Percentiles rank a stretch among this genome's conserved stretches.
Conservation (phyloP, 2,888 invertebrate species). For the Torymus aiolomorphi region DNA sequence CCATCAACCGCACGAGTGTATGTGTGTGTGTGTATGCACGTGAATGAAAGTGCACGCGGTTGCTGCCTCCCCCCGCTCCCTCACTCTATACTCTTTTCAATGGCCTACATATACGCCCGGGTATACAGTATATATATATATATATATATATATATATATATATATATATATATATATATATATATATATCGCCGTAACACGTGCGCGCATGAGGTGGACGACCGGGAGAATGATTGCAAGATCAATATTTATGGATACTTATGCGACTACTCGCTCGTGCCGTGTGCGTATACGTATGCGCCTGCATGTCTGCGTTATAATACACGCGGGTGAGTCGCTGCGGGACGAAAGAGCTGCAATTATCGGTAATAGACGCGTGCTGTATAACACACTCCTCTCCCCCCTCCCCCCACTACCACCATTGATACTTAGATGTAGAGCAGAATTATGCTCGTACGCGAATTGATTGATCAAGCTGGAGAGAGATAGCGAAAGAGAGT, state of each 20-base stretch:
- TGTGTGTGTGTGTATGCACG: background rate
- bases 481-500: too few species aligned
- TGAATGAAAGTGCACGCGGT: conserved; percentile 18
- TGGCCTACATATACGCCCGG: conserved; percentile 34
- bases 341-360: conserved; percentile 18
- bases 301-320: too few species aligned
- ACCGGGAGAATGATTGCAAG: conserved; percentile 38
- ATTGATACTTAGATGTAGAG: too few species aligned
- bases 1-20: conserved; percentile 18
- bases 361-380: conserved; percentile 42
- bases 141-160: background rate
- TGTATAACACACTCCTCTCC: too few species aligned
- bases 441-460: background rate
- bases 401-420: too few species aligned
- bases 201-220: conserved; percentile 16
- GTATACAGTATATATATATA: conserved; percentile 3
- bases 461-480: background rate
- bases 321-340: background rate
- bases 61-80: background rate
- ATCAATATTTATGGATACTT: conserved; percentile 47
- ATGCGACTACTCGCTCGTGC: background rate
- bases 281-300: too few species aligned
- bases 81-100: conserved; percentile 28
- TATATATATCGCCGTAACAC: conserved; percentile 7
- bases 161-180: conserved; percentile 10